A percentile compares a stretch with the other conserved stretches of the same genome.
phyloP scores from a whole-genome alignment of 2,113 vertebrate genomes.

The Petromus typicus region DNA sequence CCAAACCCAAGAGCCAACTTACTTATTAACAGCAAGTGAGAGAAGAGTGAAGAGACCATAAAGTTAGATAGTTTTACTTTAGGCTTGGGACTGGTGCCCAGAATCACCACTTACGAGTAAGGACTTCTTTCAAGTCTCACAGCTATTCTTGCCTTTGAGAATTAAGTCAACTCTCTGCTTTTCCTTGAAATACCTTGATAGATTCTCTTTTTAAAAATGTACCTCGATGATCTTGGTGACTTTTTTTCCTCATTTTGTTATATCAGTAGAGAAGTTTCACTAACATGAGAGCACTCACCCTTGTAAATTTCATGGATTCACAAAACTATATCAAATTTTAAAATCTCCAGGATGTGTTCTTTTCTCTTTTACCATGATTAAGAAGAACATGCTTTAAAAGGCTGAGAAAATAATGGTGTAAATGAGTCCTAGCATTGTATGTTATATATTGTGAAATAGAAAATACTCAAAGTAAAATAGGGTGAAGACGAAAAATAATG shows the following conservation, averaged over 20 bases:
- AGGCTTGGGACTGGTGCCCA: conserved; percentile 61
- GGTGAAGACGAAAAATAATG: no score
- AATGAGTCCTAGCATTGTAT: no score
- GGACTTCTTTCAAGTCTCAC: conserved; percentile 8
- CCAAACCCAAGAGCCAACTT: conserved; percentile 74
- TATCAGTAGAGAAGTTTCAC: background rate
- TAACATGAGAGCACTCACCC: background rate
- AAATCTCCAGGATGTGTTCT: background rate
- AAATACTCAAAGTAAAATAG: no score
- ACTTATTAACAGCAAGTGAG: conserved; percentile 71
- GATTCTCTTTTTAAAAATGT: conserved; percentile 10
- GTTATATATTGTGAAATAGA: no score
- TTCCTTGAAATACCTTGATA: conserved; percentile 39
- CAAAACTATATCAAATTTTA: background rate
- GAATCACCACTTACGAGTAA: conserved; percentile 48
- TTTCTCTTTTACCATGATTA: background rate
- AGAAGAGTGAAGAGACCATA: conserved; percentile 63
- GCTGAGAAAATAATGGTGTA: no score
- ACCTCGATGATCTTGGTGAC: conserved; percentile 25
- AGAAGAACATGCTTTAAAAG: background rate
- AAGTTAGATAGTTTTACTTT: conserved; percentile 70
- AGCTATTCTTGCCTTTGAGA: conserved; percentile 42
- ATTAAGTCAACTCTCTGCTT: conserved; percentile 49
- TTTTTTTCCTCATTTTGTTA: background rate
- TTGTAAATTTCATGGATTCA: background rate